Percentiles rank a stretch among this genome's conserved stretches.
phyloP scores from a whole-genome alignment of 1,140 invertebrate genomes.

The Micrasema longulum region DNA sequence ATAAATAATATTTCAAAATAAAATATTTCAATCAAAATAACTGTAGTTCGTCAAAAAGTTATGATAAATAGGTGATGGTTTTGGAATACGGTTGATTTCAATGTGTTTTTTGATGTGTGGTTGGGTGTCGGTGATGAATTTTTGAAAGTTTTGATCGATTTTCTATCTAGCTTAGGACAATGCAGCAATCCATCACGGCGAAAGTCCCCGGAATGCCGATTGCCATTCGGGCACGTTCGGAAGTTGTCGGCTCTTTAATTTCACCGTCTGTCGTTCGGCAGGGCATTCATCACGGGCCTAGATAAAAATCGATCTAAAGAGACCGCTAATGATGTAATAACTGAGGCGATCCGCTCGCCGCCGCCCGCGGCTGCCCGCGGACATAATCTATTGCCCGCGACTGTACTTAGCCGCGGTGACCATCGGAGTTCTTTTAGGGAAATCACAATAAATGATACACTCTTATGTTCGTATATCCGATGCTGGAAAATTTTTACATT shows the following conservation, averaged over 20 bases:
- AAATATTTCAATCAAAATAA: background rate
- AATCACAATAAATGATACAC: no score
- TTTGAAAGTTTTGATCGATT: slow-evolving; percentile 18
- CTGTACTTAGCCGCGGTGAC: slow-evolving; percentile 20
- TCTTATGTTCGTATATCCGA: no score
- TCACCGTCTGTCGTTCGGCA: slow-evolving; percentile 43
- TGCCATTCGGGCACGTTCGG: slow-evolving; percentile 5
- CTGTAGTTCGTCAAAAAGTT: background rate
- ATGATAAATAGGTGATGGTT: background rate
- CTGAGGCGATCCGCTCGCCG: slow-evolving; percentile 31
- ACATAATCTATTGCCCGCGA: slow-evolving; percentile 39
- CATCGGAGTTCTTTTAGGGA: background rate
- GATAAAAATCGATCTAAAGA: slow-evolving; percentile 52
- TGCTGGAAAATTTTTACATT: no score
- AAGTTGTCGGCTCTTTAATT: slow-evolving; percentile 36
- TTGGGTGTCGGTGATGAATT: background rate
- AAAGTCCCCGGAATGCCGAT: slow-evolving; percentile 25
- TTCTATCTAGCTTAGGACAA: slow-evolving; percentile 22
- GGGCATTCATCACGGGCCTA: slow-evolving; percentile 42
- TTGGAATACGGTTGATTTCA: no score
- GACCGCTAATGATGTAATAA: slow-evolving; percentile 54
- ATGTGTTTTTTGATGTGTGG: slow-evolving; percentile 2
- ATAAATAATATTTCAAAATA: slow-evolving; percentile 4
- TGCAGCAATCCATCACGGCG: slow-evolving; percentile 35
- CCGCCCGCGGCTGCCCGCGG: slow-evolving; percentile 29